A percentile compares a stretch with the other conserved stretches of the same genome.
These are phyloP conservation scores for Leucophenga montana DNA, from an alignment of 2,888 invertebrate genomes.

Conservation along the genomic window DNA sequence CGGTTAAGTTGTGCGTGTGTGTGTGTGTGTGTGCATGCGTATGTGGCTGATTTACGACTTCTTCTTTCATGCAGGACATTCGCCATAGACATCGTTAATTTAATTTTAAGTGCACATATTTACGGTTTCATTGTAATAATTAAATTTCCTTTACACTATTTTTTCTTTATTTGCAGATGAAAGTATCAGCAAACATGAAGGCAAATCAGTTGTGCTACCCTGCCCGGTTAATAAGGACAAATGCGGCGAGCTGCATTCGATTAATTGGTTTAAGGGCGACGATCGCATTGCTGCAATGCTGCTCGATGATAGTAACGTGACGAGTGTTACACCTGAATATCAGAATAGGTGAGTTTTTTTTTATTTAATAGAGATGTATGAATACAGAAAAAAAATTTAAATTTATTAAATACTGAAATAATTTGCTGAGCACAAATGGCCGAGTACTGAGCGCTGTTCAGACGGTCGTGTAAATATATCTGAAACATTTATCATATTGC, in stretches of 20 bases:
- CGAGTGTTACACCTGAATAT: slow-evolving; percentile 70
- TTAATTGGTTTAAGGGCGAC: slow-evolving; percentile 84
- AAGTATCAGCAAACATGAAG: slow-evolving; percentile 70
- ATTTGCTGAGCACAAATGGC: too few relatives aligned
- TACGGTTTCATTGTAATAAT: slow-evolving; percentile 38
- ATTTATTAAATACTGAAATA: too few relatives aligned
- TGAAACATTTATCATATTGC: too few relatives aligned
- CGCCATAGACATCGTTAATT: slow-evolving; percentile 18
- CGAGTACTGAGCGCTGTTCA: too few relatives aligned
- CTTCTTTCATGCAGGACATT: slow-evolving; percentile 9
- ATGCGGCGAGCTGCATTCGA: slow-evolving; percentile 84
- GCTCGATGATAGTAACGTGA: slow-evolving; percentile 71
- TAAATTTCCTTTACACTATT: slow-evolving; percentile 28
- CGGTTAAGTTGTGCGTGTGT: too few relatives aligned
- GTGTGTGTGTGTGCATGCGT: too few relatives aligned
- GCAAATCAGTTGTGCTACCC: slow-evolving; percentile 77
- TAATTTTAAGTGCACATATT: slow-evolving; percentile 46
- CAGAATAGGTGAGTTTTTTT: slow-evolving; percentile 65
- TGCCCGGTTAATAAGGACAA: slow-evolving; percentile 80
- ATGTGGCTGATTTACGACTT: slow-evolving; percentile 7
- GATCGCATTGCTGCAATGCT: slow-evolving; percentile 73
- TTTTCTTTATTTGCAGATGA: slow-evolving; percentile 65
- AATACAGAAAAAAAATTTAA: too few relatives aligned
- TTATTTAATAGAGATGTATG: too few relatives aligned
- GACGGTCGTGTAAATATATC: too few relatives aligned